Evolutionary conservation across 2,113 vertebrate species (phyloP).

Genomic region (Uropsilus gracilis): DNA sequence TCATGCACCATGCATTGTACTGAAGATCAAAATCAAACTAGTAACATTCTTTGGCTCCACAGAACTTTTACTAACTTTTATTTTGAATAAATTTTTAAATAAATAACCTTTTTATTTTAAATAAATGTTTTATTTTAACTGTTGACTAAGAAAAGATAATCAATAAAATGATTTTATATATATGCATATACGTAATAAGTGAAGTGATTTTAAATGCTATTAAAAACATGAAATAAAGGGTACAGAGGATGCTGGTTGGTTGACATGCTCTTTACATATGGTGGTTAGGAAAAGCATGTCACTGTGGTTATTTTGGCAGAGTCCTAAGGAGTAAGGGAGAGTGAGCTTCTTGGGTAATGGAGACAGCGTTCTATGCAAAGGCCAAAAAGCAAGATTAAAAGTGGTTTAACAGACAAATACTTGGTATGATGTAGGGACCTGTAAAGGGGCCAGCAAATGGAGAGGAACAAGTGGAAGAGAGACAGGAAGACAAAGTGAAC

Average conservation of each 20-base stretch:
- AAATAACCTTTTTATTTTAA: too few species aligned
- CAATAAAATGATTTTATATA: neutral
- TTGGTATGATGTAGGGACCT: neutral
- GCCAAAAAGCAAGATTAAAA: neutral
- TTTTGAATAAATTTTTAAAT: too few species aligned
- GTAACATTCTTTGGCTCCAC: neutral
- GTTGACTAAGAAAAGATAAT: neutral
- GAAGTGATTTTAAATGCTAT: neutral
- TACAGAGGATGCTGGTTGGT: rapidly evolving
- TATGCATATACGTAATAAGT: neutral
- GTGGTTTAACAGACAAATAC: neutral
- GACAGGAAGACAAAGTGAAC: neutral
- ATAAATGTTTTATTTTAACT: too few species aligned
- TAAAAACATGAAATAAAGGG: neutral
- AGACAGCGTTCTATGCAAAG: neutral
- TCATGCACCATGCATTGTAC: neutral
- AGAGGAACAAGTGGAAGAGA: neutral
- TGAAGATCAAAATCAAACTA: neutral
- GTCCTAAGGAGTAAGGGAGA: neutral
- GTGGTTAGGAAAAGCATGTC: neutral
- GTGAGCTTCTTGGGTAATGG: neutral
- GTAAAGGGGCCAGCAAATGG: neutral
- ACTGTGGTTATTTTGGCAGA: neutral
- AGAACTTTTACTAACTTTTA: too few species aligned
- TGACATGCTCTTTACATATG: neutral